Percentiles rank a stretch among this genome's conserved stretches.
Evolutionary conservation across 2,113 vertebrate species (phyloP).

Genomic region (Platycercus adscitus): DNA sequence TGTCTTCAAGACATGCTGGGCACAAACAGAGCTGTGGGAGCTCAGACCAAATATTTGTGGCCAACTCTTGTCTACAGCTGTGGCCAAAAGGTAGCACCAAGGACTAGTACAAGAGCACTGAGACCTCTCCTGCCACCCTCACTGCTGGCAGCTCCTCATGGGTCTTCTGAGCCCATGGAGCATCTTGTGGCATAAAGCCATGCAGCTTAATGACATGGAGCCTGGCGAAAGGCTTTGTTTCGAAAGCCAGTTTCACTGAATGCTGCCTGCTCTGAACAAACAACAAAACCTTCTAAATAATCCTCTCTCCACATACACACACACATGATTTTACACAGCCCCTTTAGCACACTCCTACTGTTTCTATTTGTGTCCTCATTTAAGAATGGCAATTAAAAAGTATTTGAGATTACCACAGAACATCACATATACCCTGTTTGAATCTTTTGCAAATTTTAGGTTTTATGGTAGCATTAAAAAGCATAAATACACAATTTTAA

Average conservation of each 20-base stretch:
- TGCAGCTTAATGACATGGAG: fast-evolving
- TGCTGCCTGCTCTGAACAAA: not conserved
- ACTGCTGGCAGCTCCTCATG: fast-evolving
- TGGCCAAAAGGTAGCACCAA: too few relatives aligned
- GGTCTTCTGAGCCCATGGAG: not conserved
- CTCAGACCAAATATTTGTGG: not conserved
- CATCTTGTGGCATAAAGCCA: not conserved
- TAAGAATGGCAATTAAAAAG: not conserved
- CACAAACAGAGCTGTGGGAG: not conserved
- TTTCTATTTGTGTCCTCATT: not conserved
- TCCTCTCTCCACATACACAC: not conserved
- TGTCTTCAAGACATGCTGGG: not conserved
- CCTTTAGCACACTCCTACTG: not conserved
- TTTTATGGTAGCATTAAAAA: not conserved
- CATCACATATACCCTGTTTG: not conserved
- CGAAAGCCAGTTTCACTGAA: not conserved
- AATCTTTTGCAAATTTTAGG: not conserved
- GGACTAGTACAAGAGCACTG: not conserved
- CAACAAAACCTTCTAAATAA: not conserved
- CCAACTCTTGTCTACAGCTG: not conserved
- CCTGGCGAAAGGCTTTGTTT: not conserved
- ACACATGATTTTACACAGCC: too few relatives aligned
- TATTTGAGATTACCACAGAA: not conserved
- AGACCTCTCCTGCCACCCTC: not conserved
- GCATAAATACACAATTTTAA: not conserved